Evolutionary conservation across 1,140 invertebrate species (phyloP).

Genomic region (Theocolax elegans): DNA sequence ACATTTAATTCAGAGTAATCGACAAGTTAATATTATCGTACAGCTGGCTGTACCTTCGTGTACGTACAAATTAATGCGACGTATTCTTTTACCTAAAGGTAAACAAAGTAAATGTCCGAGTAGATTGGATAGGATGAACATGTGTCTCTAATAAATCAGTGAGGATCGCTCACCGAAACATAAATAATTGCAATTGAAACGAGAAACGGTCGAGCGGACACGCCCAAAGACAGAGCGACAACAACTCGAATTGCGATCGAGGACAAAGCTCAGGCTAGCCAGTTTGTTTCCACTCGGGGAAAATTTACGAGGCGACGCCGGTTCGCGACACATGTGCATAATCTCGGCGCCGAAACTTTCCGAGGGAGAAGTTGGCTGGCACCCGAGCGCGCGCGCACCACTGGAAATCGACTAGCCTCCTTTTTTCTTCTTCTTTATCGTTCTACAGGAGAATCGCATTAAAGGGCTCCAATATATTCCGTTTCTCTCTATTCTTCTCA

Average conservation of each 20-base stretch:
- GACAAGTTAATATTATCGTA: too few relatives aligned
- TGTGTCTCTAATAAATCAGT: not conserved
- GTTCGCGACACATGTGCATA: conserved; percentile 28
- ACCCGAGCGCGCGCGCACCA: not conserved
- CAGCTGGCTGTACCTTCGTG: too few relatives aligned
- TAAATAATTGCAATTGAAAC: too few relatives aligned
- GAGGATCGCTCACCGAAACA: not conserved
- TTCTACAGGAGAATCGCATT: not conserved
- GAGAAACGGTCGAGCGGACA: too few relatives aligned
- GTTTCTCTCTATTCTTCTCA: not conserved
- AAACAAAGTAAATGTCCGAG: too few relatives aligned
- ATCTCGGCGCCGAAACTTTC: conserved; percentile 37
- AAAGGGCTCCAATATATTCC: not conserved
- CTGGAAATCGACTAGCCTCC: not conserved
- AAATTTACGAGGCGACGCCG: conserved; percentile 21
- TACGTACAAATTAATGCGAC: too few relatives aligned
- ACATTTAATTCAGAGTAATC: too few relatives aligned
- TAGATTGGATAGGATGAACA: too few relatives aligned
- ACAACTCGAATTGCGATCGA: not conserved
- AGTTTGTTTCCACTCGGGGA: not conserved
- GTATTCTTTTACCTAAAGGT: too few relatives aligned
- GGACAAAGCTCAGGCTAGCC: not conserved
- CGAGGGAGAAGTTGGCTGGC: not conserved
- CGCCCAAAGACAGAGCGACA: not conserved
- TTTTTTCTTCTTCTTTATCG: not conserved